Base-by-base conservation (phyloP, 2,888 invertebrate species). In the Polydrusus pterygomalis region DNA sequence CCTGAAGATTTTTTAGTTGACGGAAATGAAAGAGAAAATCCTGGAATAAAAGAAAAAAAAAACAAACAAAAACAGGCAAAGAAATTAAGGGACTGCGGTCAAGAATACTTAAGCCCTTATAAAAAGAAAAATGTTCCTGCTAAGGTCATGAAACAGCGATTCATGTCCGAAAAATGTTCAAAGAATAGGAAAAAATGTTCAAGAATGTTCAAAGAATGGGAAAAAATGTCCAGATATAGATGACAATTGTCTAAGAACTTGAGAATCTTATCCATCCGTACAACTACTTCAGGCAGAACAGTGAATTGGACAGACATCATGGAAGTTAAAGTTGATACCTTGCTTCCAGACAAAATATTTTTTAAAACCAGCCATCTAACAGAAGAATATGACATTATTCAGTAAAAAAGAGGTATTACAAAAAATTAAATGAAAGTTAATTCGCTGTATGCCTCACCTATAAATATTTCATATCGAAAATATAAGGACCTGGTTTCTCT, bases 81-180 rank as follows among this genome's bases (percentile, higher is more conserved):
- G 75, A 25, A 11, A 56, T 56, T 70, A 17, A 68, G 58, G 51
- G 54, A 77, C 70, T 40, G 17, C 17, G 77, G 74, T 54, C n/a
- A 74, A 34, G 74, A 60, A 64, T 77, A 77, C 63, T 56, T 68
- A 13, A 77, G 74, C 20, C 69, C 56, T 6, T 25, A 10, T 40
- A 70, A 49, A 40, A 77, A 77, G 20, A 75, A 68, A 63, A 60
- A 18, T 15, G 60, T 77, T 49, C 64, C 74, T 43, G 64, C 74
- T 34, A 62, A 45, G 54, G 30, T 38, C 18, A 62, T 63, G 17
- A 75, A 75, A 77, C 30, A 45, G 9, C 54, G 71, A 38, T 70
- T 67, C 49, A 58, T 38, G 20, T 17, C 20, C 45, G 60, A 64
- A 45, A 64, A 20, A 25, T 74, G 73, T 64, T 68, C 56, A 68